Evolutionary conservation across 2,888 invertebrate genomes (phyloP).

Genomic region (Aromia moschata): DNA sequence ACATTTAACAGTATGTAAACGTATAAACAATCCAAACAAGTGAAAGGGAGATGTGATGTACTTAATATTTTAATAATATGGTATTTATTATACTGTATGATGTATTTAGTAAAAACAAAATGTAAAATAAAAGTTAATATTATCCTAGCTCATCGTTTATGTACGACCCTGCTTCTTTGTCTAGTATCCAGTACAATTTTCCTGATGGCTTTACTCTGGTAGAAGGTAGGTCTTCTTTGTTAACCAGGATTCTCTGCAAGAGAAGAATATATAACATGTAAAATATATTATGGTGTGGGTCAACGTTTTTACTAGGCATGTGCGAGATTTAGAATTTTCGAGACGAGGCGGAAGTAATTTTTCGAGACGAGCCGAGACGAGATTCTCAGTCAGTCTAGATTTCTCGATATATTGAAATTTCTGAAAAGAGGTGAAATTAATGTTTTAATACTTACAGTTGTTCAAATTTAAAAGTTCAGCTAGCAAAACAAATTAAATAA

Average conservation of each 20-base stretch:
- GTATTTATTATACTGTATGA: slow-evolving; percentile 58
- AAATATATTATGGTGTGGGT: too few species aligned
- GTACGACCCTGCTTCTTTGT: slow-evolving; percentile 65
- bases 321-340: too few species aligned
- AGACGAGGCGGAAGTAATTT: too few species aligned
- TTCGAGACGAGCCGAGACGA: too few species aligned
- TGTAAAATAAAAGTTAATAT: slow-evolving; percentile 39
- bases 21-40: slow-evolving; percentile 39
- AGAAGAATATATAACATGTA: too few species aligned
- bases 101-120: slow-evolving; percentile 39
- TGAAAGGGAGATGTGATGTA: slow-evolving; percentile 59
- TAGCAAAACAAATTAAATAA: too few species aligned
- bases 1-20: slow-evolving; percentile 23
- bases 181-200: slow-evolving; percentile 72
- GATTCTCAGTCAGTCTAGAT: too few species aligned
- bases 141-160: slow-evolving; percentile 33
- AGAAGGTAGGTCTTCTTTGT: slow-evolving; percentile 82
- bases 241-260: slow-evolving; percentile 79
- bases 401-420: too few species aligned
- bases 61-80: slow-evolving; percentile 61
- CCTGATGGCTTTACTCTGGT: slow-evolving; percentile 79
- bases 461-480: too few species aligned
- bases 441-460: too few species aligned
- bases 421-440: too few species aligned
- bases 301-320: too few species aligned